Evolutionary conservation across 2,888 invertebrate species (phyloP), one percentile per base, ranked within the genome.

Genomic region (Caenorhabditis sp.): DNA sequence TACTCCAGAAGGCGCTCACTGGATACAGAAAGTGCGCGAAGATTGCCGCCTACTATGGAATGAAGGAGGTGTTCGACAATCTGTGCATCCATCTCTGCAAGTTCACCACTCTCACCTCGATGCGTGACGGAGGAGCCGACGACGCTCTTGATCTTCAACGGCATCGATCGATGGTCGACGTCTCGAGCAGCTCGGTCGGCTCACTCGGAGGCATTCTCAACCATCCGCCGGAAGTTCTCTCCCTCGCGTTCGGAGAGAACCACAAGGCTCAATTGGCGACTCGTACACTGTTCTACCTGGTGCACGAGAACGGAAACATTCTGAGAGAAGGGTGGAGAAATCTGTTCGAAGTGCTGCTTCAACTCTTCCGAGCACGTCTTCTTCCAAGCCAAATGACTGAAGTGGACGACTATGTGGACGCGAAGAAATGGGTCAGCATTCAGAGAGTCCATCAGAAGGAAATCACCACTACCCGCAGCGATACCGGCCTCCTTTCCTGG

Each of bases 351-450:
- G 93, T 96, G 63, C 92, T 96, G 82, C 91, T 95, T 63, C 94
- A 95, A 66, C 91, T 99, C 1, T 97, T 94, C 89, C 92, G 93
- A 22, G 93, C 94, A 20, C 93, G 94, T 82, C 91, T 97, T 52
- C 90, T 99, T 73, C 96, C 98, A 2, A 20, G 73, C 0, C 81
- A 78, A 8, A 61, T 89, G 77, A 84, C 83, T 1, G 88, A 92
- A 89, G 95, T 94, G 0, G 98, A 98, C 89, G 99, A 99, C 90
- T 98, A 97, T 90, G 92, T 96, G 39, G 93, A 95, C 53, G 92
- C 93, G 0, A 93, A 92, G 58, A 97, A 97, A 13, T 94, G 93
- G 86, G 93, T 96, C 2, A 93, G 93, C 3, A 91, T 99, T 32
- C 91, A 94, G 13, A 91, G 94, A 46, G 94, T 95, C 88, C 93